These are phyloP conservation scores for Prosopocoilus inquinatus DNA, from an alignment of 2,888 invertebrate genomes.

Conservation along the genomic window DNA sequence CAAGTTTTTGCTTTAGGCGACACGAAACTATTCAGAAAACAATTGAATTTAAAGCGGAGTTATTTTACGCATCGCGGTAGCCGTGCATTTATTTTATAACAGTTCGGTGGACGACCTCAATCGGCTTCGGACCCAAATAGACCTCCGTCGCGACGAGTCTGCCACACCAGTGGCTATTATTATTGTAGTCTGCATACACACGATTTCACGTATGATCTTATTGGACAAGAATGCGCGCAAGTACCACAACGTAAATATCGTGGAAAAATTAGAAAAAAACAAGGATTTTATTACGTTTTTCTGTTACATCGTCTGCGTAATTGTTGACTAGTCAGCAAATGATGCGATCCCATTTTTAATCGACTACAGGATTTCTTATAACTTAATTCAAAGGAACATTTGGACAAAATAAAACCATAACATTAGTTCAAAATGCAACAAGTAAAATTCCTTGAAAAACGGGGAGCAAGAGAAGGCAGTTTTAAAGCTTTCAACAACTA, in stretches of 20 bases:
- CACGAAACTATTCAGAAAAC: conserved; percentile 3
- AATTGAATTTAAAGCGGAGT: background rate
- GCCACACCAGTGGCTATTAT: conserved; percentile 11
- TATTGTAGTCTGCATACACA: conserved; percentile 8
- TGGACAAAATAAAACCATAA: no score
- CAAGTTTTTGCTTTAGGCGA: background rate
- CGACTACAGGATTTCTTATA: no score
- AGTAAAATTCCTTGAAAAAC: no score
- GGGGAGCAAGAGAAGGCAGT: no score
- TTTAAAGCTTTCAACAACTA: no score
- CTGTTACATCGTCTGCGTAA: no score
- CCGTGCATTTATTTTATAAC: conserved; percentile 17
- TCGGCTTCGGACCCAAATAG: conserved; percentile 30
- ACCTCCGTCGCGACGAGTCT: conserved; percentile 14
- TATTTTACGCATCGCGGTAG: conserved; percentile 4
- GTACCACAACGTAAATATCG: background rate
- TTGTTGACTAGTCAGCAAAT: no score
- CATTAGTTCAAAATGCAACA: no score
- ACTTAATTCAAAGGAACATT: no score
- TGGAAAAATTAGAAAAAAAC: background rate
- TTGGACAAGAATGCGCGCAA: conserved; percentile 5
- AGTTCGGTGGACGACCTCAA: conserved; percentile 31
- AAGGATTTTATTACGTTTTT: no score
- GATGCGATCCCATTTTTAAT: no score
- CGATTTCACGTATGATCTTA: conserved; percentile 5